Conservation (phyloP, 2,797 vertebrate genomes). For the Phoxinus dragarum region DNA sequence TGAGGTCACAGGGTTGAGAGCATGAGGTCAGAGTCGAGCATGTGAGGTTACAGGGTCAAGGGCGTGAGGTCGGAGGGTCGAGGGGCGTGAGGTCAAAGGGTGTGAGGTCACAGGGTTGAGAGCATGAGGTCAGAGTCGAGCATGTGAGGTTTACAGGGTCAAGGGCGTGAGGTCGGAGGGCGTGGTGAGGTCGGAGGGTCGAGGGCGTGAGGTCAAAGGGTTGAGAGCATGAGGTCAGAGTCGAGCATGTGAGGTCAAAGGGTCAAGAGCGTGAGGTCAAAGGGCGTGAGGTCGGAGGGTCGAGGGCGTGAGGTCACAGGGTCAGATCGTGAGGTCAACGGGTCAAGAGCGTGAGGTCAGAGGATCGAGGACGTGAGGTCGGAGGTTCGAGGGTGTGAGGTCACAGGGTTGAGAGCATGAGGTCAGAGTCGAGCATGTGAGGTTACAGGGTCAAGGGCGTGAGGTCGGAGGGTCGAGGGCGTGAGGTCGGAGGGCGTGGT, state of each 20-base stretch:
- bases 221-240: no score
- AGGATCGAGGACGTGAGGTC: no score
- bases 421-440: no score
- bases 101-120: rapidly evolving
- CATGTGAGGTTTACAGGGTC: no score
- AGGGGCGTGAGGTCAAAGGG: rapidly evolving
- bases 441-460: rapidly evolving
- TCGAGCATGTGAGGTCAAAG: no score
- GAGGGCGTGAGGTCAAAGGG: rapidly evolving
- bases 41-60: no score
- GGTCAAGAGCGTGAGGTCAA: no score
- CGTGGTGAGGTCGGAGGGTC: neutral
- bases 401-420: rapidly evolving
- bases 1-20: rapidly evolving
- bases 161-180: rapidly evolving
- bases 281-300: neutral
- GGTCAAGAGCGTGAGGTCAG: rapidly evolving
- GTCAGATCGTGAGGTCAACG: rapidly evolving
- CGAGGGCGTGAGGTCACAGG: neutral
- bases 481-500: neutral
- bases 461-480: rapidly evolving
- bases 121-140: rapidly evolving
- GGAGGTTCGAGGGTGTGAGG: rapidly evolving
- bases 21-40: no score
- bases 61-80: no score